Conservation (phyloP, 2,888 invertebrate genomes). For the Agrotis puta region DNA sequence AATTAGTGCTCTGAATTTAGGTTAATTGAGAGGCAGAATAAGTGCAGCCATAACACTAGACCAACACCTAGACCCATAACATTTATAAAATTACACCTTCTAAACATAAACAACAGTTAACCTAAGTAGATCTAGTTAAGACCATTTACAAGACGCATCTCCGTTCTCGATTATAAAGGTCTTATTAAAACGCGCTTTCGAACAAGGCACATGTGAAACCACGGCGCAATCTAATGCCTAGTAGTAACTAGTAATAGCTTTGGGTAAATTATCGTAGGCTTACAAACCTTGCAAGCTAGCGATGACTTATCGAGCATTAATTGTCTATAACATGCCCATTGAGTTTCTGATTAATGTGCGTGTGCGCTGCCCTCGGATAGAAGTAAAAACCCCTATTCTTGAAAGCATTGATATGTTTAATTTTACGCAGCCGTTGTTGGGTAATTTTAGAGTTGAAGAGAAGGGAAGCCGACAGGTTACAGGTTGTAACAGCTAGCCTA, state of each 20-base stretch:
- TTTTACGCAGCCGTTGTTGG: constrained; percentile 39
- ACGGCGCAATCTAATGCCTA: constrained; percentile 55
- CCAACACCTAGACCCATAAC: constrained; percentile 17
- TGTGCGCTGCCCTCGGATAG: constrained; percentile 48
- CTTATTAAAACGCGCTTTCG: constrained; percentile 65
- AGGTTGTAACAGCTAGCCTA: neutral
- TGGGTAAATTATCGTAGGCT: constrained; percentile 73
- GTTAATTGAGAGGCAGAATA: neutral
- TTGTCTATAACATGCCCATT: constrained; percentile 76
- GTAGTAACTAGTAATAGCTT: constrained; percentile 56
- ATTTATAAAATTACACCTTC: constrained; percentile 52
- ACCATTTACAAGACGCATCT: constrained; percentile 49
- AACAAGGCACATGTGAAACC: constrained; percentile 68
- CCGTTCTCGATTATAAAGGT: constrained; percentile 63
- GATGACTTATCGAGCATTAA: constrained; percentile 80
- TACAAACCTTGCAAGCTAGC: constrained; percentile 61
- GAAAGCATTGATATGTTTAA: constrained; percentile 43
- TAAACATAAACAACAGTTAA: constrained; percentile 37
- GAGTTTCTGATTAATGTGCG: constrained; percentile 74
- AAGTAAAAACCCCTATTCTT: constrained; percentile 43
- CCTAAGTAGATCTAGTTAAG: constrained; percentile 39
- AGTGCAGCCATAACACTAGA: constrained; percentile 5
- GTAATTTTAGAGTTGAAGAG: constrained; percentile 5
- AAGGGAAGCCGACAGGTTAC: too few relatives aligned
- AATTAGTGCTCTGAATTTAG: neutral